Conservation (phyloP, 2,797 vertebrate genomes). For the Pseudochirops cupreus region DNA sequence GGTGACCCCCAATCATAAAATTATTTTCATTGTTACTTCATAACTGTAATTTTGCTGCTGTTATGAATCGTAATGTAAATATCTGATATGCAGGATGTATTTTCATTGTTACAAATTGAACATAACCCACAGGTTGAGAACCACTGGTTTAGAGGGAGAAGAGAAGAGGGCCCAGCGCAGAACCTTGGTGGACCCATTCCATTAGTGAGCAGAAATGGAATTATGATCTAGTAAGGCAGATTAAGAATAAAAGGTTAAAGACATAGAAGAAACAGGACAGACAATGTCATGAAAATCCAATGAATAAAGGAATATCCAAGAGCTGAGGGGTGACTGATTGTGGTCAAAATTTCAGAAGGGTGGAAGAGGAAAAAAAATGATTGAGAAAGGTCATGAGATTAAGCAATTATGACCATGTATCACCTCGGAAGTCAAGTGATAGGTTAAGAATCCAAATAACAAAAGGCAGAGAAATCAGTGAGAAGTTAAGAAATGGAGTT, state of each 20-base stretch:
- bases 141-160: not conserved
- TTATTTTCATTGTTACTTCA: no score
- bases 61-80: no score
- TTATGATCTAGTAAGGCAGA: no score
- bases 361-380: not conserved
- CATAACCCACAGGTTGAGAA: no score
- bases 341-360: not conserved
- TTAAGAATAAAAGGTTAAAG: not conserved
- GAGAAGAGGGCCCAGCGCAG: not conserved
- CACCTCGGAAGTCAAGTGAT: not conserved
- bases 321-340: not conserved
- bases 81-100: no score
- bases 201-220: not conserved
- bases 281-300: not conserved
- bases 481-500: not conserved
- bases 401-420: not conserved
- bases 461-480: not conserved
- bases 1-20: no score
- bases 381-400: not conserved
- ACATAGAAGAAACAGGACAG: not conserved
- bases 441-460: not conserved
- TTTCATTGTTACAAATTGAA: no score
- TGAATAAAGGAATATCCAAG: not conserved
- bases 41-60: no score
- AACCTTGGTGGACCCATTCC: not conserved